These are phyloP conservation scores for Brenthis hecate DNA, from an alignment of 2,888 invertebrate species.

Conservation along the genomic window DNA sequence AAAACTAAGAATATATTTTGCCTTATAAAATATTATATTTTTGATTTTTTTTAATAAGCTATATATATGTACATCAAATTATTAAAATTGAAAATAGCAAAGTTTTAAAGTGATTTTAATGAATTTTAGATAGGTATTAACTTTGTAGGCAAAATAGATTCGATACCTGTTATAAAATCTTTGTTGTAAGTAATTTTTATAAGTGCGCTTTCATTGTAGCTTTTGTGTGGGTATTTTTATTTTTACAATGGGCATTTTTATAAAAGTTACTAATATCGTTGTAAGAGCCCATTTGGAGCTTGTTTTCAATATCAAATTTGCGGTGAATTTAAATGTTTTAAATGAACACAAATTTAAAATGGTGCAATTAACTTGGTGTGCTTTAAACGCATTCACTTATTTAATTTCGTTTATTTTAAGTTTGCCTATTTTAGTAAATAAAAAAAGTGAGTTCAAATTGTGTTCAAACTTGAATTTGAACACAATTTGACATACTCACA, in stretches of 20 bases:
- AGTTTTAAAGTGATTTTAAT: no score
- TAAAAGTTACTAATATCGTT: conserved; percentile 23
- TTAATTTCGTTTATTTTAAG: conserved; percentile 38
- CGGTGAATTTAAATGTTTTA: background rate
- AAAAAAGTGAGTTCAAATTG: conserved; percentile 47
- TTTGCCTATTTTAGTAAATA: conserved; percentile 38
- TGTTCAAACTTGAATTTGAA: conserved; percentile 45
- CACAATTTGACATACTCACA: conserved; percentile 51
- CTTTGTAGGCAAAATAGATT: conserved; percentile 23
- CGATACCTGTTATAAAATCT: background rate
- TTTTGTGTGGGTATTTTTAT: conserved; percentile 56
- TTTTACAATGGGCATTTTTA: conserved; percentile 33
- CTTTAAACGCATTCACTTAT: conserved; percentile 56
- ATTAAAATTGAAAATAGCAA: no score
- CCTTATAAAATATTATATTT: background rate
- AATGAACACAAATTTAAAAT: conserved; percentile 10
- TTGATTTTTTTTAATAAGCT: no score
- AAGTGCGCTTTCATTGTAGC: conserved; percentile 79
- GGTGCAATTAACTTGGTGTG: conserved; percentile 42
- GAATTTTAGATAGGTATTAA: no score
- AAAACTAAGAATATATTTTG: conserved; percentile 17
- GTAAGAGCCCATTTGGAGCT: conserved; percentile 13
- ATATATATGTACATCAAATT: no score
- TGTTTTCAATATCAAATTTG: conserved; percentile 17
- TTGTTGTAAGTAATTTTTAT: conserved; percentile 40